Evolutionary conservation across 2,113 vertebrate species (phyloP).

Genomic region (Orycteropus afer): DNA sequence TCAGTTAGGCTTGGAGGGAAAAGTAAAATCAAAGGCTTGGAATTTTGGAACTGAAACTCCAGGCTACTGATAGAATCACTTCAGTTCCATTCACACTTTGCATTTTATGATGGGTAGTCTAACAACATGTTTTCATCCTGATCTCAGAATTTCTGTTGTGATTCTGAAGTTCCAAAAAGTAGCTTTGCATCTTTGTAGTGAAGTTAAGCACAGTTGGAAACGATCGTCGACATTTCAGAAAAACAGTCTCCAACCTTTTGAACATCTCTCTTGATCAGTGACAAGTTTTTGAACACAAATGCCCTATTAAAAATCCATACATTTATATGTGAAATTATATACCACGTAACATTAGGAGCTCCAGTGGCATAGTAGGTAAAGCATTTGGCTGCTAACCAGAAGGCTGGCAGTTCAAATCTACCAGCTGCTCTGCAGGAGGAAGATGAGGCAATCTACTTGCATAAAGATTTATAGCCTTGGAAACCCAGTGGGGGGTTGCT

Average conservation of each 20-base stretch:
- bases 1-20: neutral
- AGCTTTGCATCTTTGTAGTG: neutral
- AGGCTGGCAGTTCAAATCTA: neutral
- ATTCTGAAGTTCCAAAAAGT: neutral
- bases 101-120: accelerated
- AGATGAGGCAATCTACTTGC: no score
- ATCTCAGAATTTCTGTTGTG: neutral
- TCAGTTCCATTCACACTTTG: accelerated
- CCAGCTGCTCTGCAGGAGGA: neutral
- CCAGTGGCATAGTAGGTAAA: no score
- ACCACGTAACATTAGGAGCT: neutral
- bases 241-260: neutral
- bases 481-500: no score
- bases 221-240: neutral
- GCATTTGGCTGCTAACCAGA: neutral
- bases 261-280: neutral
- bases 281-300: conserved; percentile 22
- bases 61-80: neutral
- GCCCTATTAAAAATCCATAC: neutral
- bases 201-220: neutral
- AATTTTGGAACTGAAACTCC: neutral
- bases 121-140: neutral
- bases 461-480: no score
- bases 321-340: neutral
- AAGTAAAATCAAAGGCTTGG: neutral